A percentile compares a stretch with the other conserved stretches of the same genome.
These are phyloP conservation scores for Chelonia mydas DNA, from an alignment of 2,797 vertebrate genomes.

Conservation along the genomic window DNA sequence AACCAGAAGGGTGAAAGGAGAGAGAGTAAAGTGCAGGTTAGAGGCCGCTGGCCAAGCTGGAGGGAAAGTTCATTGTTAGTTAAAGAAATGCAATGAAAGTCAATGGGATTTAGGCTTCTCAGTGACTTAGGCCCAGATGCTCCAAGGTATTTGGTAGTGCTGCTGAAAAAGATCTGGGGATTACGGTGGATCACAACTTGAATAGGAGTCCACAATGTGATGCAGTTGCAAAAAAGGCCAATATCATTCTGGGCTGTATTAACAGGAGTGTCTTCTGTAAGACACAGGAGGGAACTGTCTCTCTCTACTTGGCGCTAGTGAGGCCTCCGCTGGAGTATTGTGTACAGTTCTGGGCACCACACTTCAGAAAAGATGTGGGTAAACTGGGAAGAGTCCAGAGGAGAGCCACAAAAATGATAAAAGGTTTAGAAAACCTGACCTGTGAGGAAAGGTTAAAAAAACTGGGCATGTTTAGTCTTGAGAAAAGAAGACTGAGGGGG, in stretches of 20 bases:
- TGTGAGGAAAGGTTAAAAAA: neutral
- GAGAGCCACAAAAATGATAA: neutral
- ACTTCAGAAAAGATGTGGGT: neutral
- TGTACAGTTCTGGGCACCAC: neutral
- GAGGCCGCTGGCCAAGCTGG: neutral
- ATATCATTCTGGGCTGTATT: too few species aligned
- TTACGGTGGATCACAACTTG: neutral
- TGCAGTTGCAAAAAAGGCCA: neutral
- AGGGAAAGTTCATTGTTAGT: neutral
- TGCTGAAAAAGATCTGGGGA: neutral
- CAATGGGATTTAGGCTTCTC: neutral
- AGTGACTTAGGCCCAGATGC: neutral
- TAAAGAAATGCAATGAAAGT: neutral
- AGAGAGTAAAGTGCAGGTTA: conserved; percentile 37
- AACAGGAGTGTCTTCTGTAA: neutral
- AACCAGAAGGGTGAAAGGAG: conserved; percentile 45
- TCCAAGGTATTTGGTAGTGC: neutral
- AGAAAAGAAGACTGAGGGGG: neutral
- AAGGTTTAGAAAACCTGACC: neutral
- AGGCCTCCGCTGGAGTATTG: neutral
- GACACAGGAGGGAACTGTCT: neutral
- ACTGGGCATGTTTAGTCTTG: neutral
- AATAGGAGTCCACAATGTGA: neutral
- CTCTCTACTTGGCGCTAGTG: neutral
- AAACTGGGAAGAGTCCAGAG: neutral